Percentiles rank a stretch among this genome's conserved stretches.
These are phyloP conservation scores for Sthenelais limicola DNA, from an alignment of 2,888 invertebrate genomes.

Conservation along the genomic window DNA sequence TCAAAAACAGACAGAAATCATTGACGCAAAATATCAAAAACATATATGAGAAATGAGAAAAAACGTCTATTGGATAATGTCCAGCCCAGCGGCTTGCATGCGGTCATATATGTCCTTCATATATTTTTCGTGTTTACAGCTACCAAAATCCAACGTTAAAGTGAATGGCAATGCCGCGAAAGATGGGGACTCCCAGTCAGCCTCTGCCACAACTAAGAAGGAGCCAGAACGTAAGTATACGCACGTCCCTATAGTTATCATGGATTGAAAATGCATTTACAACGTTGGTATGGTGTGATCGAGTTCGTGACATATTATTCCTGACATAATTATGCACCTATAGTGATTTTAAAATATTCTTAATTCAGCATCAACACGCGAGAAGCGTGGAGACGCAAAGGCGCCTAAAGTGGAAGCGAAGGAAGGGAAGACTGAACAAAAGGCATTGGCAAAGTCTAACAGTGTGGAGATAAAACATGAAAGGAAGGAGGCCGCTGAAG, in stretches of 20 bases:
- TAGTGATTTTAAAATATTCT: not conserved
- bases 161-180: slow-evolving; percentile 10
- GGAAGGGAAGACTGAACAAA: slow-evolving; percentile 9
- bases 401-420: not conserved
- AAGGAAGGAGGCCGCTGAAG: slow-evolving; percentile 8
- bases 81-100: too few species aligned
- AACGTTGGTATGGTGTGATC: too few species aligned
- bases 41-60: too few species aligned
- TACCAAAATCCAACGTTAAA: not conserved
- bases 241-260: too few species aligned
- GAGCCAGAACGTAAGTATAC: slow-evolving; percentile 5
- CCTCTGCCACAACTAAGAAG: not conserved
- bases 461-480: slow-evolving; percentile 1
- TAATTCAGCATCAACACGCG: slow-evolving; percentile 1
- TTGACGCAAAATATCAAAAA: too few species aligned
- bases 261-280: too few species aligned
- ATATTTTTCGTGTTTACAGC: not conserved
- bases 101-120: not conserved
- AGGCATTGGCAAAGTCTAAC: slow-evolving; percentile 1
- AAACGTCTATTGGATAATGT: too few species aligned
- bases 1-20: too few species aligned
- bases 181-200: not conserved
- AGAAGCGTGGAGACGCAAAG: not conserved
- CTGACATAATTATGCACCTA: too few species aligned
- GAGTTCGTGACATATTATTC: too few species aligned